These are phyloP conservation scores for Camelus dromedarius DNA, from an alignment of 2,113 vertebrate species.

Conservation along the genomic window DNA sequence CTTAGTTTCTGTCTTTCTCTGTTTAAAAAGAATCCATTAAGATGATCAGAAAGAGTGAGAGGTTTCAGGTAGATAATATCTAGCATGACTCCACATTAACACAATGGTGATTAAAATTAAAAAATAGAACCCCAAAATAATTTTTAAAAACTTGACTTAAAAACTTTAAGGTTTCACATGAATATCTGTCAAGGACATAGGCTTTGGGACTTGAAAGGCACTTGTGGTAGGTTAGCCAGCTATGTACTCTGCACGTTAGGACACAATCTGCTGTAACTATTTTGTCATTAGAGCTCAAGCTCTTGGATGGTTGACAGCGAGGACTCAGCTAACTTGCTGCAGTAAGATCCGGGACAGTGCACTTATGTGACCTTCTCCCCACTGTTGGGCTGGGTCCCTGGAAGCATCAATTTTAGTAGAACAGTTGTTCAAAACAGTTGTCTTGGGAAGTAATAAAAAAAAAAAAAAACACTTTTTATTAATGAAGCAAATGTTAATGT, in stretches of 20 bases:
- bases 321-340: background rate
- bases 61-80: constrained; percentile 46
- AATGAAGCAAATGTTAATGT: constrained; percentile 54
- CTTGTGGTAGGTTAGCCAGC: background rate
- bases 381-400: background rate
- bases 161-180: constrained; percentile 57
- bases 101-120: constrained; percentile 29
- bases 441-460: background rate
- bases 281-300: background rate
- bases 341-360: background rate
- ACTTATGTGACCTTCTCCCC: constrained; percentile 36
- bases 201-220: background rate
- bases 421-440: constrained; percentile 74
- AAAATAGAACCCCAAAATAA: background rate
- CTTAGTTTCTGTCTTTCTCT: constrained; percentile 52
- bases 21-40: constrained; percentile 46
- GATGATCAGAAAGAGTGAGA: constrained; percentile 15
- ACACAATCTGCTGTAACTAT: background rate
- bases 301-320: background rate
- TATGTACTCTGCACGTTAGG: background rate
- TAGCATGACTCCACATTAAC: constrained; percentile 45
- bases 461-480: constrained; percentile 5
- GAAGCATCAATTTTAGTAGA: constrained; percentile 64
- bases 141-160: constrained; percentile 53
- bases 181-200: constrained; percentile 22